Percentiles rank a stretch among this genome's conserved stretches.
These are phyloP conservation scores for Monoplex corrugatus DNA, from an alignment of 2,888 invertebrate genomes.

Conservation along the genomic window DNA sequence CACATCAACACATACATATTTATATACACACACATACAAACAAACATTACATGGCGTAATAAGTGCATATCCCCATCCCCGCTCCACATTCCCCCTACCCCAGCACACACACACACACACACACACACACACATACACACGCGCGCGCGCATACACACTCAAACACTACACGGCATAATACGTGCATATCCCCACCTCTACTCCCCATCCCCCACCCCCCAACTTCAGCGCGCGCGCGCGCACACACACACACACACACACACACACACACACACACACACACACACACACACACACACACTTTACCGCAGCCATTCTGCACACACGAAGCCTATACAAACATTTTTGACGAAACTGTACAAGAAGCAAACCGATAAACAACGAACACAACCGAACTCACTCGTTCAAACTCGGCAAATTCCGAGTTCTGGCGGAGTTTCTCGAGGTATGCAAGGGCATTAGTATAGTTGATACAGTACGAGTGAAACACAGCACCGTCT, in stretches of 20 bases:
- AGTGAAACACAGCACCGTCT: slow-evolving; percentile 84
- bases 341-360: no score
- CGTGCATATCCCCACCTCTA: no score
- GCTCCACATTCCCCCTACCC: no score
- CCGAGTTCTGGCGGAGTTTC: slow-evolving; percentile 84
- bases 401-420: slow-evolving; percentile 86
- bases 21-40: neutral
- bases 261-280: neutral
- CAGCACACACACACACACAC: neutral
- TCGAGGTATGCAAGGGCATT: slow-evolving; percentile 85
- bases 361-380: no score
- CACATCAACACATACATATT: no score
- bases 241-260: neutral
- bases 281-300: neutral
- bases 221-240: neutral
- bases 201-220: no score
- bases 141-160: neutral
- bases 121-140: neutral
- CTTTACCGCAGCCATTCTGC: no score
- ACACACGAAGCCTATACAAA: no score
- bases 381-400: slow-evolving; percentile 76
- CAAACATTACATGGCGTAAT: no score
- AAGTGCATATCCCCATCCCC: no score
- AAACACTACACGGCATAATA: no score
- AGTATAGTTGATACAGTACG: slow-evolving; percentile 86